Evolutionary conservation across 2,888 invertebrate genomes (phyloP).

Genomic region (Diloba caeruleocephala): DNA sequence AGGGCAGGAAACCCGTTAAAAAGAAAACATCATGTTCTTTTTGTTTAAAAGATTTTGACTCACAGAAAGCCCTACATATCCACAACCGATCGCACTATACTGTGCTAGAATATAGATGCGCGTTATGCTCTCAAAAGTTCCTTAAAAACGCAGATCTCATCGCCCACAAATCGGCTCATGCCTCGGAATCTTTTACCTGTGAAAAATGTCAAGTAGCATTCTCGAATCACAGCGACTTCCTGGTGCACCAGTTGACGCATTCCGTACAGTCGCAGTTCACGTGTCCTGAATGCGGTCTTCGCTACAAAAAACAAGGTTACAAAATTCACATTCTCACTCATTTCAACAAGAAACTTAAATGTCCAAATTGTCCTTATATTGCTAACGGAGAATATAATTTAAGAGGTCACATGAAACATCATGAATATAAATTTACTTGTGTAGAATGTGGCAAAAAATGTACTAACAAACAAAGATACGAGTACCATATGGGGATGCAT

Average conservation of each 20-base stretch:
- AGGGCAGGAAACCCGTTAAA: slow-evolving; percentile 2
- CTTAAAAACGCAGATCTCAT: slow-evolving; percentile 51
- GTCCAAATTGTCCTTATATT: slow-evolving; percentile 25
- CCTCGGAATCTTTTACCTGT: slow-evolving; percentile 48
- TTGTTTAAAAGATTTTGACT: slow-evolving; percentile 23
- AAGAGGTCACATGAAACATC: slow-evolving; percentile 17
- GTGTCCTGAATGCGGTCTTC: slow-evolving; percentile 54
- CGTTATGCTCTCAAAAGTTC: slow-evolving; percentile 50
- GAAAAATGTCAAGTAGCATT: slow-evolving; percentile 54
- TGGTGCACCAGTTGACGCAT: slow-evolving; percentile 52
- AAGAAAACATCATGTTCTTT: slow-evolving; percentile 5
- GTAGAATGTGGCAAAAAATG: slow-evolving; percentile 31
- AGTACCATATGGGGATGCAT: slow-evolving; percentile 53
- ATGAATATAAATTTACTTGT: slow-evolving; percentile 16
- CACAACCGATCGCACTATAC: slow-evolving; percentile 35
- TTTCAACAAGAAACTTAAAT: slow-evolving; percentile 34
- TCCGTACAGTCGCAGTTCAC: slow-evolving; percentile 8
- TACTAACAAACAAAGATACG: not conserved
- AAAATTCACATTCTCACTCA: slow-evolving; percentile 52
- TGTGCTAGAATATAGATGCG: slow-evolving; percentile 47
- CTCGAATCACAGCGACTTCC: slow-evolving; percentile 53
- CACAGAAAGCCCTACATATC: slow-evolving; percentile 14
- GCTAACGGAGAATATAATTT: not conserved
- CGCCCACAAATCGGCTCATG: slow-evolving; percentile 54
- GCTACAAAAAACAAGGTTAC: slow-evolving; percentile 26